A percentile compares a stretch with the other conserved stretches of the same genome.
Evolutionary conservation across 2,888 invertebrate genomes (phyloP).

Genomic region (Eumacrocentrus americanus): DNA sequence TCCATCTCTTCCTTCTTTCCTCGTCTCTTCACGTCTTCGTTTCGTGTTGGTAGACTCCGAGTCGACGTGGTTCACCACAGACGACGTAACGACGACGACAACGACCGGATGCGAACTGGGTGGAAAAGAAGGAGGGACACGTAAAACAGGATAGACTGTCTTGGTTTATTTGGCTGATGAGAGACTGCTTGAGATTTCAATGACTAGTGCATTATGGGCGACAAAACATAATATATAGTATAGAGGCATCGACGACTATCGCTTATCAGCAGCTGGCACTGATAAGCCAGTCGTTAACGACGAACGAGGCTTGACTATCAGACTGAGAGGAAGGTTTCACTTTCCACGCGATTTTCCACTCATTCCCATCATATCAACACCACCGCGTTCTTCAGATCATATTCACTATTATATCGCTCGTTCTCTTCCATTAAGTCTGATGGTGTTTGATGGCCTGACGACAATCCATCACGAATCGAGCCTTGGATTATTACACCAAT

Average conservation of each 20-base stretch:
- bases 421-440: background rate
- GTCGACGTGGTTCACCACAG: background rate
- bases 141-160: background rate
- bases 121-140: background rate
- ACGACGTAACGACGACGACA: background rate
- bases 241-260: constrained; percentile 5
- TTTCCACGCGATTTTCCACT: background rate
- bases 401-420: background rate
- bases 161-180: background rate
- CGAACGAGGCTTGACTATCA: constrained; percentile 9
- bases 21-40: background rate
- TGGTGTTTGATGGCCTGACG: background rate
- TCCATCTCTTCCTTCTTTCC: constrained; percentile 2
- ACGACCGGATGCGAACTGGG: constrained; percentile 9
- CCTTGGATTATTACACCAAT: background rate
- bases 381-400: background rate
- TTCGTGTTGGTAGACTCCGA: background rate
- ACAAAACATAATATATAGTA: background rate
- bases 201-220: background rate
- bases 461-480: background rate
- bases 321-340: background rate
- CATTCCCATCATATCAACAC: background rate
- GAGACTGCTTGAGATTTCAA: background rate
- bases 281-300: constrained; percentile 10
- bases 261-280: constrained; percentile 18